Evolutionary conservation across 1,140 invertebrate species (phyloP).

Genomic region (Drosophila sp.): DNA sequence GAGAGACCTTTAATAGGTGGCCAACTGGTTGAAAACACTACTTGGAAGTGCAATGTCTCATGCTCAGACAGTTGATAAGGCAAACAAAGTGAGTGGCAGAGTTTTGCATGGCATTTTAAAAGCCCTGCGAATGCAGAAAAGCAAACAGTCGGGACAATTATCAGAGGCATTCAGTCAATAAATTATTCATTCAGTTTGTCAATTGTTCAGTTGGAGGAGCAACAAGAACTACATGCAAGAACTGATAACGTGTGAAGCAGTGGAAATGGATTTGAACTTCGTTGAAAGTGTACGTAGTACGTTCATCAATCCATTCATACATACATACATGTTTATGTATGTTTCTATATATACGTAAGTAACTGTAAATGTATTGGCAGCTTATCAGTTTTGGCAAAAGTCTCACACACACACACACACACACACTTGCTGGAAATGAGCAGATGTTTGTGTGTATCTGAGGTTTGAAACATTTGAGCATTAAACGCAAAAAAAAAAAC

Average conservation of each 20-base stretch:
- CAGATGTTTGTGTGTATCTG: constrained; percentile 42
- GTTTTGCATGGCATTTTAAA: constrained; percentile 33
- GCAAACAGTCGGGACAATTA: constrained; percentile 55
- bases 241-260: constrained; percentile 61
- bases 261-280: constrained; percentile 81
- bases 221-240: constrained; percentile 74
- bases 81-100: constrained; percentile 24
- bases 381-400: constrained; percentile 56
- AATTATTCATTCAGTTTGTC: constrained; percentile 31
- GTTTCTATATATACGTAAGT: constrained; percentile 12
- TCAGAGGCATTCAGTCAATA: constrained; percentile 43
- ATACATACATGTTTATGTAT: constrained; percentile 14
- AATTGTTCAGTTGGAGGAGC: constrained; percentile 31
- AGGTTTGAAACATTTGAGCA: constrained; percentile 40
- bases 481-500: constrained; percentile 42
- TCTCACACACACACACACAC: constrained; percentile 21
- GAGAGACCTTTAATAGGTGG: constrained; percentile 7
- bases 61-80: constrained; percentile 38
- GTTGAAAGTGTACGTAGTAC: constrained; percentile 50
- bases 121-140: constrained; percentile 55
- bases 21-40: constrained; percentile 2
- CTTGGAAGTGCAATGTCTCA: constrained; percentile 45
- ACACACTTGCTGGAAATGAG: constrained; percentile 9
- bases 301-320: constrained; percentile 8
- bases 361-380: constrained; percentile 38